A percentile compares a stretch with the other conserved stretches of the same genome.
Conservation (phyloP, 2,888 invertebrate species). For the Branchipolynoe longqiensis region DNA sequence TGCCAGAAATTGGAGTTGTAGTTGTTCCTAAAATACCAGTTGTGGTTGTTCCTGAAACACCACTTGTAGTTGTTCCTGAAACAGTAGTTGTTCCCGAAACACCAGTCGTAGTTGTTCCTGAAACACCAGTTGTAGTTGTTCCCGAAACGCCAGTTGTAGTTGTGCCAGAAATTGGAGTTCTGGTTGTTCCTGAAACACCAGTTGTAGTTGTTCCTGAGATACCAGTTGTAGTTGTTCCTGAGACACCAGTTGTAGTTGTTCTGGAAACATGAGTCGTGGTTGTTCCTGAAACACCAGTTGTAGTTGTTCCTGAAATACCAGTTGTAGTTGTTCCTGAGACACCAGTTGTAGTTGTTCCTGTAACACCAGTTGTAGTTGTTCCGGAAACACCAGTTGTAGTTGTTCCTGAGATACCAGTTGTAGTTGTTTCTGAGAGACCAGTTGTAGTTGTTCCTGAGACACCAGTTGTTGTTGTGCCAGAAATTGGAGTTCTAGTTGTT, state of each 20-base stretch:
- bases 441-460: neutral
- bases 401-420: neutral
- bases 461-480: neutral
- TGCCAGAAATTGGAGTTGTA: neutral
- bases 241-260: too few species aligned
- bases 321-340: too few species aligned
- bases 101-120: neutral
- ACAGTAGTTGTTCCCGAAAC: neutral
- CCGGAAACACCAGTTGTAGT: neutral
- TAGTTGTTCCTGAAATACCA: neutral
- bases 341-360: neutral
- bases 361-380: neutral
- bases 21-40: neutral
- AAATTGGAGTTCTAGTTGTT: neutral
- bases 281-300: too few species aligned
- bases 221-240: neutral
- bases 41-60: neutral
- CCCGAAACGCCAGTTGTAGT: neutral
- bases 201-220: neutral
- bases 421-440: neutral
- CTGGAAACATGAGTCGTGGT: too few species aligned
- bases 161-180: neutral
- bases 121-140: neutral
- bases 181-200: neutral
- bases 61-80: neutral